A percentile compares a stretch with the other conserved stretches of the same genome.
These are phyloP conservation scores for Sarcophaga bullata DNA, from an alignment of 1,140 invertebrate genomes.

Conservation along the genomic window DNA sequence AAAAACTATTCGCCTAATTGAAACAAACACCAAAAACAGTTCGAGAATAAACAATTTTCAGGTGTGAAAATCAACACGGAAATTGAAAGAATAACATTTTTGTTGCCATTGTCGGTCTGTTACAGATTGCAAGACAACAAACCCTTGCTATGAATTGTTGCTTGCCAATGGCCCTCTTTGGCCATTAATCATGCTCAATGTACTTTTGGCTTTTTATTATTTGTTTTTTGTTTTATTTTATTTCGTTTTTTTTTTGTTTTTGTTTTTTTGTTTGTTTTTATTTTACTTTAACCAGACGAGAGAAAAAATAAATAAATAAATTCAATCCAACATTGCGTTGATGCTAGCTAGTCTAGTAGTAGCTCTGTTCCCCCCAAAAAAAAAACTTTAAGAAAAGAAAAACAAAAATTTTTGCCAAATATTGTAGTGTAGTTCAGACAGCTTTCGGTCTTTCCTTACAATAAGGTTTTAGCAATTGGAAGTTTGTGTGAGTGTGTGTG, in stretches of 20 bases:
- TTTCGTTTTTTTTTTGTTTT: background rate
- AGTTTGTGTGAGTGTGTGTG: too few species aligned
- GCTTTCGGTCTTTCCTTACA: slow-evolving; percentile 10
- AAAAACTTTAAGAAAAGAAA: background rate
- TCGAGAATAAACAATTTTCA: slow-evolving; percentile 40
- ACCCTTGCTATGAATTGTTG: slow-evolving; percentile 26
- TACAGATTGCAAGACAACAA: slow-evolving; percentile 23
- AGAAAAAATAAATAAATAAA: background rate
- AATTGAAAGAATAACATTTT: slow-evolving; percentile 34
- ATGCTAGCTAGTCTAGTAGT: background rate
- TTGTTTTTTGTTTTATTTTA: background rate
- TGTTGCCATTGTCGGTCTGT: slow-evolving; percentile 35
- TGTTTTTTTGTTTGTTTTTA: background rate
- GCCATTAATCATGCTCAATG: slow-evolving; percentile 34
- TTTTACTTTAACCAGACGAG: slow-evolving; percentile 14
- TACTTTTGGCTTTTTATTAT: background rate
- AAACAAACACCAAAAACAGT: slow-evolving; percentile 33
- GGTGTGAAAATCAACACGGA: slow-evolving; percentile 39
- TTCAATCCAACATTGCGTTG: slow-evolving; percentile 1
- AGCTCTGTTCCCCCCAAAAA: background rate
- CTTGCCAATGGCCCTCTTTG: slow-evolving; percentile 35
- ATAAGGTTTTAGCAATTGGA: too few species aligned
- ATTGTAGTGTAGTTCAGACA: slow-evolving; percentile 18
- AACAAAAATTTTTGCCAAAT: background rate
- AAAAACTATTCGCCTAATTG: slow-evolving; percentile 31